Conservation (phyloP, 2,888 invertebrate species). For the Marronus borbonicus region DNA sequence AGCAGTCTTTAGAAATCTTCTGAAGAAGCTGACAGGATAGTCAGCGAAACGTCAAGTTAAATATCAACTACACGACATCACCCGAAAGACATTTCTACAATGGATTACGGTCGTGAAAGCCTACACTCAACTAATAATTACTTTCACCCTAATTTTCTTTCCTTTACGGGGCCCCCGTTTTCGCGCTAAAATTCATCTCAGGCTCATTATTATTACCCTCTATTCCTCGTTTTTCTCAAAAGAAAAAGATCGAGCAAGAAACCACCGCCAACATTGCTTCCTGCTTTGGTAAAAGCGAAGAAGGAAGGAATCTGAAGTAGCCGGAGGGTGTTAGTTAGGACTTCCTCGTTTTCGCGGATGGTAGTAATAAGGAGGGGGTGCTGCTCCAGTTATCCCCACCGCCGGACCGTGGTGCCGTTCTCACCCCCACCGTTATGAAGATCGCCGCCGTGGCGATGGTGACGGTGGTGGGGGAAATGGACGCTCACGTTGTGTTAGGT, state of each 20-base stretch:
- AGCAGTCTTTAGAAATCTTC: too few species aligned
- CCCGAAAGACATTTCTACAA: too few species aligned
- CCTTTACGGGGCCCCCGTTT: not conserved
- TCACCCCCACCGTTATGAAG: constrained; percentile 60
- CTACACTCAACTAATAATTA: constrained; percentile 13
- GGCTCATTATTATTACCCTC: constrained; percentile 4
- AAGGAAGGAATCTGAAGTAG: constrained; percentile 45
- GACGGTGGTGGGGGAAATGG: constrained; percentile 61
- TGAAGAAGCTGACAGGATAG: too few species aligned
- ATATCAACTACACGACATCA: too few species aligned
- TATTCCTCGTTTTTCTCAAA: not conserved
- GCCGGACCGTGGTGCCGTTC: constrained; percentile 26
- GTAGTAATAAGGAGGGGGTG: constrained; percentile 60
- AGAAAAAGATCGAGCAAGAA: not conserved
- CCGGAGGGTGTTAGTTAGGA: constrained; percentile 49
- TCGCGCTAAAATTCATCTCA: not conserved
- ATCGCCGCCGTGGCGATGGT: not conserved
- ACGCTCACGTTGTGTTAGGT: constrained; percentile 68
- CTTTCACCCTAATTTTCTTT: constrained; percentile 14
- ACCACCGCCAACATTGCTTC: not conserved
- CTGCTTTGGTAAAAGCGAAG: not conserved
- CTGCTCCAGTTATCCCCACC: constrained; percentile 67
- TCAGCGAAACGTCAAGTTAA: too few species aligned
- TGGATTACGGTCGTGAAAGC: too few species aligned
- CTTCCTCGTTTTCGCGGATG: constrained; percentile 50